These are phyloP conservation scores for Thymallus thymallus DNA, from an alignment of 2,113 vertebrate genomes.

Conservation along the genomic window DNA sequence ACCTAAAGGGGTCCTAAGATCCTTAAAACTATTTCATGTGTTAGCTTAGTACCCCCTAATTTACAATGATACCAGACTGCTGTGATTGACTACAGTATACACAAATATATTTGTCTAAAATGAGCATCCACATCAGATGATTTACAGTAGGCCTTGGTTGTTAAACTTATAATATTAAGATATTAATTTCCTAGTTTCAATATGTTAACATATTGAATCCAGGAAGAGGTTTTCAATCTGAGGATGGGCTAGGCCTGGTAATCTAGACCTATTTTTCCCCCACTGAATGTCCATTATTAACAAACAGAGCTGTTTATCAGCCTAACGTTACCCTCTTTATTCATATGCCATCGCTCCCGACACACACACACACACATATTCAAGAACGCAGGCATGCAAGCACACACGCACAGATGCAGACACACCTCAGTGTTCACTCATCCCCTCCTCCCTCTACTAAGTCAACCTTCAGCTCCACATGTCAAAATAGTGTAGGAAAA, in stretches of 20 bases:
- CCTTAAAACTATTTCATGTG: too few relatives aligned
- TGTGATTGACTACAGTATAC: too few relatives aligned
- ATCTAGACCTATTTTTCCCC: constrained; percentile 13
- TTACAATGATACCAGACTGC: too few relatives aligned
- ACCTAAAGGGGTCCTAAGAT: too few relatives aligned
- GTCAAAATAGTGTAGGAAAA: constrained; percentile 25
- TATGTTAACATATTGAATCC: too few relatives aligned
- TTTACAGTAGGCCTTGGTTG: neutral
- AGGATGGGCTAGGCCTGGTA: constrained; percentile 12
- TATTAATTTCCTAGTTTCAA: neutral
- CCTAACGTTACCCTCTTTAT: constrained; percentile 9
- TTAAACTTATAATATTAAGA: neutral
- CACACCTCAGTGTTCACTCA: neutral
- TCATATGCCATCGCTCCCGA: constrained; percentile 28
- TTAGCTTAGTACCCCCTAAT: too few relatives aligned
- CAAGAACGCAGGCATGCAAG: too few relatives aligned
- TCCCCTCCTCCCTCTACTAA: constrained; percentile 27
- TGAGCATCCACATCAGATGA: neutral
- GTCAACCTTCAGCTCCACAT: constrained; percentile 39
- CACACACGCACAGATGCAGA: too few relatives aligned
- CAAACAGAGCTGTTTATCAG: constrained; percentile 39
- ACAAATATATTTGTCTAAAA: constrained; percentile 4
- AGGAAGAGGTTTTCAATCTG: neutral
- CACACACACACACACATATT: neutral
- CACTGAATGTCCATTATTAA: constrained; percentile 42